Conservation (phyloP, 2,888 invertebrate genomes). For the Clanis bilineata region DNA sequence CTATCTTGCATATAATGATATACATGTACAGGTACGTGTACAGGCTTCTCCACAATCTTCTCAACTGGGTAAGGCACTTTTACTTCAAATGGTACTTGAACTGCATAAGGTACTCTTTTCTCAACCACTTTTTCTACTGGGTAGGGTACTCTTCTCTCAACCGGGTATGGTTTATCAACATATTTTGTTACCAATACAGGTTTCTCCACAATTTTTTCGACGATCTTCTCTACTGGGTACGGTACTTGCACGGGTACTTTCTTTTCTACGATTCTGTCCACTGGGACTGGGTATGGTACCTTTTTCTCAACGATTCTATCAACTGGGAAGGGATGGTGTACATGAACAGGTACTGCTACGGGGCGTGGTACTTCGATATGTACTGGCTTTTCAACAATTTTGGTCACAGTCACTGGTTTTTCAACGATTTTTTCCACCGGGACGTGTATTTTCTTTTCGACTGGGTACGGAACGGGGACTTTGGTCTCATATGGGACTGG, state of each 20-base stretch:
- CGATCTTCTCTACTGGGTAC: constrained; percentile 72
- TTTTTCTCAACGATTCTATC: constrained; percentile 78
- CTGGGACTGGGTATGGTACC: constrained; percentile 68
- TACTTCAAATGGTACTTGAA: constrained; percentile 79
- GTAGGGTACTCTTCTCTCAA: constrained; percentile 72
- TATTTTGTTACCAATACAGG: constrained; percentile 75
- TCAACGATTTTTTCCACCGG: constrained; percentile 79
- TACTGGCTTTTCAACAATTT: constrained; percentile 67
- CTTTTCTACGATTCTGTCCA: constrained; percentile 76
- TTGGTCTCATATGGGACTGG: constrained; percentile 70
- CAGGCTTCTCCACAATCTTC: constrained; percentile 69
- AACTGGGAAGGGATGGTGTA: constrained; percentile 73
- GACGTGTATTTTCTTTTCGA: constrained; percentile 68
- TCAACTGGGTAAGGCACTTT: constrained; percentile 73
- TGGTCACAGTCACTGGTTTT: constrained; percentile 78
- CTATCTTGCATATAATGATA: constrained; percentile 25
- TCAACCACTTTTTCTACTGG: constrained; percentile 77
- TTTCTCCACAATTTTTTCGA: constrained; percentile 82
- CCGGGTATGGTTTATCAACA: constrained; percentile 70
- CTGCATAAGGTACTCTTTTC: constrained; percentile 78
- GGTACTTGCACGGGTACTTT: constrained; percentile 67
- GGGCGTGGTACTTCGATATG: constrained; percentile 69
- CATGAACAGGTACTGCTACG: constrained; percentile 58
- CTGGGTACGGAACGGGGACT: constrained; percentile 73
- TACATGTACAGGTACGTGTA: constrained; percentile 42